Evolutionary conservation across 1,140 invertebrate species (phyloP).

Genomic region (Episyrphus balteatus): DNA sequence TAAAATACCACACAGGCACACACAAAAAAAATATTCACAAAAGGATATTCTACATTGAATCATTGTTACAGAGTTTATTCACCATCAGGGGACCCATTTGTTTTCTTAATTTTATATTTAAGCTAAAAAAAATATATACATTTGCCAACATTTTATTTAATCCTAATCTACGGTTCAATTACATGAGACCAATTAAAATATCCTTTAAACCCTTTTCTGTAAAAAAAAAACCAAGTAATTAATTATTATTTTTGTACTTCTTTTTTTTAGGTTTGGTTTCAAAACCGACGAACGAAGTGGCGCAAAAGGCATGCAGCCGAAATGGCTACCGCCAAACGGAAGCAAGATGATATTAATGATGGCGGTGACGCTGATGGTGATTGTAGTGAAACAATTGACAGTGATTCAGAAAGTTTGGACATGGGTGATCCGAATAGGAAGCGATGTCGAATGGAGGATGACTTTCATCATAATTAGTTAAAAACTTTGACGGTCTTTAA

Average conservation of each 20-base stretch:
- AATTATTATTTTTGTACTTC: constrained; percentile 13
- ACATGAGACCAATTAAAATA: too few relatives aligned
- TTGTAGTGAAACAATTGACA: constrained; percentile 49
- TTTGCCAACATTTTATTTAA: too few relatives aligned
- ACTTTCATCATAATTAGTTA: constrained; percentile 13
- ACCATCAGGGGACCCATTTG: too few relatives aligned
- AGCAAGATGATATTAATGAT: constrained; percentile 80
- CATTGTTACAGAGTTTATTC: too few relatives aligned
- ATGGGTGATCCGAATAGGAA: constrained; percentile 33
- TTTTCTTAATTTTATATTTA: too few relatives aligned
- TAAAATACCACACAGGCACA: too few relatives aligned
- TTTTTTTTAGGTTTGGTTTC: constrained; percentile 92
- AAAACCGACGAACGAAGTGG: constrained; percentile 98
- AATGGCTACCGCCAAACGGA: constrained; percentile 94
- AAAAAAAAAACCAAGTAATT: constrained; percentile 6
- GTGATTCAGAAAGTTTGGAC: constrained; percentile 36
- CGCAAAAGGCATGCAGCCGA: constrained; percentile 98
- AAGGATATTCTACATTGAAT: too few relatives aligned
- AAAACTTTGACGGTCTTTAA: constrained; percentile 8
- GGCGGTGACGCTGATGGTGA: constrained; percentile 56
- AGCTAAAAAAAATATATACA: too few relatives aligned
- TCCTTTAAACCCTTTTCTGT: too few relatives aligned
- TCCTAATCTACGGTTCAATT: too few relatives aligned
- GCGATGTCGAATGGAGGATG: constrained; percentile 22
- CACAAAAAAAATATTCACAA: too few relatives aligned